Percentiles rank a stretch among this genome's conserved stretches.
phyloP scores from a whole-genome alignment of 1,140 invertebrate genomes.

The Heliconius congener region DNA sequence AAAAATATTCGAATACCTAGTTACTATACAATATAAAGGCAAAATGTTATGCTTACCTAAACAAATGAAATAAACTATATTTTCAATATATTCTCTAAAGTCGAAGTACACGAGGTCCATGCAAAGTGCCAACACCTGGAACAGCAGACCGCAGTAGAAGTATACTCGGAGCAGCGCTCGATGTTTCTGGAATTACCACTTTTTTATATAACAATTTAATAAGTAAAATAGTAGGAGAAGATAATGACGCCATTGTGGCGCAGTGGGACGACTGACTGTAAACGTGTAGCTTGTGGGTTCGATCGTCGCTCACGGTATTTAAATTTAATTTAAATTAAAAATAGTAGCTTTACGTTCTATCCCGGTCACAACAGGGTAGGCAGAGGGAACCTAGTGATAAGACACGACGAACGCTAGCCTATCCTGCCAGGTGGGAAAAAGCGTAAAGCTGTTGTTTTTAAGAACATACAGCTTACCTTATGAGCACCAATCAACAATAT shows the following conservation, averaged over 20 bases:
- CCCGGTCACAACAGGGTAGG: too few species aligned
- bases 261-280: too few species aligned
- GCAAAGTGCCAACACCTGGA: constrained; percentile 48
- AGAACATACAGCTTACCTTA: constrained; percentile 37
- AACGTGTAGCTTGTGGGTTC: too few species aligned
- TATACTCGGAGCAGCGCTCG: constrained; percentile 50
- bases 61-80: constrained; percentile 48
- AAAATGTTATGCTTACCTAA: constrained; percentile 41
- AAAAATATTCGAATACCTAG: too few species aligned
- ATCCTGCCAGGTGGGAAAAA: too few species aligned
- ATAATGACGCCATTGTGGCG: constrained; percentile 8
- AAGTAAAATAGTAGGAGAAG: background rate
- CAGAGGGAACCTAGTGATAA: too few species aligned
- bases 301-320: too few species aligned
- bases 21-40: too few species aligned
- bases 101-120: constrained; percentile 53
- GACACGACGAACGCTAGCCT: too few species aligned
- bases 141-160: constrained; percentile 51
- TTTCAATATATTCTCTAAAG: constrained; percentile 48
- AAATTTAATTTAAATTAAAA: too few species aligned
- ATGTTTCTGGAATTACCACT: constrained; percentile 50
- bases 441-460: too few species aligned
- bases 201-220: background rate
- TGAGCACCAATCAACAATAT: constrained; percentile 53
- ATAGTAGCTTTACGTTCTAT: too few species aligned